phyloP scores from a whole-genome alignment of 2,113 vertebrate species.

The Mastomys coucha region DNA sequence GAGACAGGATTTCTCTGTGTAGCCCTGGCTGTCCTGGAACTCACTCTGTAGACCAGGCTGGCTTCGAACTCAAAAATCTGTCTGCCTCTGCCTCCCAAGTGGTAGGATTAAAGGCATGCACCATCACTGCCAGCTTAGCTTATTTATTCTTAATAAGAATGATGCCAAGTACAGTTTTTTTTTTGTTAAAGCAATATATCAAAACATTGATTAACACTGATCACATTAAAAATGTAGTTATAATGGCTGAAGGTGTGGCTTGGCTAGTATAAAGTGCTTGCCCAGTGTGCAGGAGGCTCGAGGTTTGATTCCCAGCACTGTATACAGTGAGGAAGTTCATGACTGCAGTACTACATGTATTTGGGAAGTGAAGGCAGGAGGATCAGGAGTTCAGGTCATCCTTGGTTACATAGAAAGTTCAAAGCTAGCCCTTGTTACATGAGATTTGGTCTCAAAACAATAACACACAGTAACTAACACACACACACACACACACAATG shows the following conservation, averaged over 20 bases:
- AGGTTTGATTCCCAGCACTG: not conserved
- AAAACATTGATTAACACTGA: not conserved
- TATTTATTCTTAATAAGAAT: constrained; percentile 13
- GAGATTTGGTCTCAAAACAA: not conserved
- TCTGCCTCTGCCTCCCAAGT: no score
- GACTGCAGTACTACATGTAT: not conserved
- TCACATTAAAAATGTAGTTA: not conserved
- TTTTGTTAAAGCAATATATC: not conserved
- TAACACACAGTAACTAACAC: not conserved
- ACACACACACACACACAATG: not conserved
- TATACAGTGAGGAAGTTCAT: not conserved
- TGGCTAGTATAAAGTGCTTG: not conserved
- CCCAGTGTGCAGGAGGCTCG: not conserved
- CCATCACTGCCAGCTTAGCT: not conserved
- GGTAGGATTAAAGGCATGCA: no score
- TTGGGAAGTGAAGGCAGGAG: not conserved
- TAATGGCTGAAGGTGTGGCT: not conserved
- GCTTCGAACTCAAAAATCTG: no score
- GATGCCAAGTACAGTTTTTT: not conserved
- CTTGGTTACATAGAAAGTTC: not conserved
- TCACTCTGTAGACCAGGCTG: no score
- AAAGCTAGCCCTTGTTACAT: not conserved
- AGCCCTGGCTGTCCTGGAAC: no score
- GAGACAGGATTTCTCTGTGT: no score
- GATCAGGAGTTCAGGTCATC: not conserved